A percentile compares a stretch with the other conserved stretches of the same genome.
Conservation (phyloP, 2,113 vertebrate genomes). For the Callocephalon fimbriatum region DNA sequence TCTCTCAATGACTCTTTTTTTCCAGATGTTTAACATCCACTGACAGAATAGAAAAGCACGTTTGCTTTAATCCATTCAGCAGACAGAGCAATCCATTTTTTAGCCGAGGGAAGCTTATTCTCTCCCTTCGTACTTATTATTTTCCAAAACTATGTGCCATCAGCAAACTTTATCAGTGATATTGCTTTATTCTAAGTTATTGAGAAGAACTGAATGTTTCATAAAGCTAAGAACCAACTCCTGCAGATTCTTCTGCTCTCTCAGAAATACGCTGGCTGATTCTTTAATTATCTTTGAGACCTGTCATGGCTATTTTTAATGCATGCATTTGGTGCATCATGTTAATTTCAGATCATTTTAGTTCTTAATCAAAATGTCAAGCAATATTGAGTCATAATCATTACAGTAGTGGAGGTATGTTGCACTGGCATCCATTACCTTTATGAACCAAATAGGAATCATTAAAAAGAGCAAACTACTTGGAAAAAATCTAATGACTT, state of each 20-base stretch:
- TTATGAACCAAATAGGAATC: not conserved
- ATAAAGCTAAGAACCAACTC: not conserved
- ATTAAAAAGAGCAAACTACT: conserved; percentile 5
- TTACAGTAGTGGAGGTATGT: not conserved
- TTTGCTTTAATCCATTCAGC: not conserved
- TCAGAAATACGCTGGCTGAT: not conserved
- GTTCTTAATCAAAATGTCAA: conserved; percentile 39
- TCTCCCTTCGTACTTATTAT: accelerated
- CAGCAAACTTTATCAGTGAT: not conserved
- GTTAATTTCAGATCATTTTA: not conserved
- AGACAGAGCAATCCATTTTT: not conserved
- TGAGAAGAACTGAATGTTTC: not conserved
- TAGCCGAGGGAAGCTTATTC: not conserved
- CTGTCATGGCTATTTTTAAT: conserved; percentile 20
- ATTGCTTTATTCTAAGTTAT: not conserved
- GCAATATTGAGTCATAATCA: not conserved
- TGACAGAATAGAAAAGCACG: not conserved
- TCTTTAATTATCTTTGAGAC: conserved; percentile 8
- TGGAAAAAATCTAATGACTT: not conserved
- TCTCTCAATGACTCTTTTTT: not conserved
- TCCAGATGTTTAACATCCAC: not conserved
- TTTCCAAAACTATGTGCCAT: not conserved
- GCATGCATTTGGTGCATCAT: not conserved
- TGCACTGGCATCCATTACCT: not conserved
- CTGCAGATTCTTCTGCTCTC: not conserved